phyloP scores from a whole-genome alignment of 2,888 invertebrate species.

The Drosophila multiciliata region DNA sequence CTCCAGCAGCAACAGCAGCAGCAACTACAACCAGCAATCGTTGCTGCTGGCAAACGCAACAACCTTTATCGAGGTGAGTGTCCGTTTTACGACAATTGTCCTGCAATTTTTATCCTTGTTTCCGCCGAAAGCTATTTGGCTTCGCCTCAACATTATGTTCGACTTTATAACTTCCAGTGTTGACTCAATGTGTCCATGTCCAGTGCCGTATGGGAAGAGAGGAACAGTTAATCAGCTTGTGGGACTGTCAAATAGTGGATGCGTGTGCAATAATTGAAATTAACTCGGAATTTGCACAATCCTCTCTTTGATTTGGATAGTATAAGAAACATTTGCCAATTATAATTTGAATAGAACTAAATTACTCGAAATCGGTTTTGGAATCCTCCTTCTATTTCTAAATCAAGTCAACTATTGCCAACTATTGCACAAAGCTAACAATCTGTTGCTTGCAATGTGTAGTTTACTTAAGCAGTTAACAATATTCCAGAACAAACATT shows the following conservation, averaged over 20 bases:
- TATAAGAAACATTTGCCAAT: not conserved
- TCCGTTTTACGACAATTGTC: conserved; percentile 77
- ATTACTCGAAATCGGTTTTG: not conserved
- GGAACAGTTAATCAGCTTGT: not conserved
- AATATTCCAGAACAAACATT: not conserved
- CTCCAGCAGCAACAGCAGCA: conserved; percentile 84
- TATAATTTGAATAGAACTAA: not conserved
- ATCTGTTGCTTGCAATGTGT: not conserved
- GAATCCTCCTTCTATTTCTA: not conserved
- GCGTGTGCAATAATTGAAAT: not conserved
- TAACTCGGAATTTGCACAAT: not conserved
- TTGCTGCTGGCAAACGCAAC: conserved; percentile 88
- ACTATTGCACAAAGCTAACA: not conserved
- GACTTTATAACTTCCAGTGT: conserved; percentile 19
- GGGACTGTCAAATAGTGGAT: not conserved
- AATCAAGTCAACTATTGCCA: not conserved
- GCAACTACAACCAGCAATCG: conserved; percentile 87
- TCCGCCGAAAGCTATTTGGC: conserved; percentile 44
- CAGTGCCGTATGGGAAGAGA: not conserved
- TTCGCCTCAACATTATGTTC: conserved; percentile 34
- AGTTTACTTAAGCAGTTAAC: not conserved
- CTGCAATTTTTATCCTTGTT: conserved; percentile 53
- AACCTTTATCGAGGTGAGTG: conserved; percentile 91
- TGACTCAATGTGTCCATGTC: not conserved
- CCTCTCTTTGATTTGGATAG: not conserved